A percentile compares a stretch with the other conserved stretches of the same genome.
These are phyloP conservation scores for Arothron firmamentum DNA, from an alignment of 2,113 vertebrate genomes.

Conservation along the genomic window DNA sequence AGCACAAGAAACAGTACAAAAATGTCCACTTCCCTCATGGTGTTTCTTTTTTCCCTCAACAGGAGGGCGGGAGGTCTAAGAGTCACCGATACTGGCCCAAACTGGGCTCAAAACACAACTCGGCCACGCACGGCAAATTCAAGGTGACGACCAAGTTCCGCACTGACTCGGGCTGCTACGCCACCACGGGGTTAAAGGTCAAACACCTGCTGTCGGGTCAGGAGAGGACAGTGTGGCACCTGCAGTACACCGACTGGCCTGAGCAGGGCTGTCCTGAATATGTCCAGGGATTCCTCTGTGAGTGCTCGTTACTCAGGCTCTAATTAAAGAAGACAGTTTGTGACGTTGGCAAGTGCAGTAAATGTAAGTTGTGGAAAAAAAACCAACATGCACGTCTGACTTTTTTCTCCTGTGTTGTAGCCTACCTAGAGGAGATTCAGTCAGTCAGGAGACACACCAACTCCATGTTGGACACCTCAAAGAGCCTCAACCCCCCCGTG, in stretches of 20 bases:
- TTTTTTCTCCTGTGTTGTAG: slow-evolving; percentile 57
- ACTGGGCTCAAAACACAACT: slow-evolving; percentile 72
- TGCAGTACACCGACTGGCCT: slow-evolving; percentile 73
- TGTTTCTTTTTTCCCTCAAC: neutral
- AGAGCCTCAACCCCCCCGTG: slow-evolving; percentile 83
- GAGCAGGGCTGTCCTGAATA: slow-evolving; percentile 92
- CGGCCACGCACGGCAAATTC: slow-evolving; percentile 69
- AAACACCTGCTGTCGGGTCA: slow-evolving; percentile 71
- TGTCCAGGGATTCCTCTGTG: slow-evolving; percentile 89
- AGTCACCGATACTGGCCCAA: slow-evolving; percentile 73
- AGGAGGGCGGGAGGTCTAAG: slow-evolving; percentile 69
- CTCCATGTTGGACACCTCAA: slow-evolving; percentile 86
- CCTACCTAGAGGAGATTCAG: slow-evolving; percentile 93
- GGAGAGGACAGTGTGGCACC: slow-evolving; percentile 72
- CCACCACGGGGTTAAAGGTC: slow-evolving; percentile 71
- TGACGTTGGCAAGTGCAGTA: neutral
- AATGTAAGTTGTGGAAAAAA: neutral
- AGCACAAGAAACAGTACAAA: neutral
- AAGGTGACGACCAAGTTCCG: slow-evolving; percentile 73
- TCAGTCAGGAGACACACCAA: slow-evolving; percentile 92
- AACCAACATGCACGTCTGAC: neutral
- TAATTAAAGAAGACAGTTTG: neutral
- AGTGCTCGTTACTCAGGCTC: slow-evolving; percentile 53
- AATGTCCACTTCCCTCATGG: slow-evolving; percentile 1
- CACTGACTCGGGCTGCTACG: slow-evolving; percentile 68